Conservation (phyloP, 2,113 vertebrate genomes). For the Cheirogaleus medius region DNA sequence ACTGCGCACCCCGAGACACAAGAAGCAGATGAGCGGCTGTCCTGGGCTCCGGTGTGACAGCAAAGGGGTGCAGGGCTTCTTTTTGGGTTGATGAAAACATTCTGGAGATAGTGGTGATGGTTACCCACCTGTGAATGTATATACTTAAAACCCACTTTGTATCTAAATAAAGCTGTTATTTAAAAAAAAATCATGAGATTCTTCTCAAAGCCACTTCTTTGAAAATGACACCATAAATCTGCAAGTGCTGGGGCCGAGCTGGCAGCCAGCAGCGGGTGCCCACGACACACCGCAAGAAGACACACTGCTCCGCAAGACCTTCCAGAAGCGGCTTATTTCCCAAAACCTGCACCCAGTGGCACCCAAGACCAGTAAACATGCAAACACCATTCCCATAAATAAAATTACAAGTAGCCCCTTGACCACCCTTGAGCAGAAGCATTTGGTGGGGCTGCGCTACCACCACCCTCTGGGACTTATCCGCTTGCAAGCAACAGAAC, state of each 20-base stretch:
- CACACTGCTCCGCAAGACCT: neutral
- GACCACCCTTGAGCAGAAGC: neutral
- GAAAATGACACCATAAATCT: neutral
- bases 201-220: neutral
- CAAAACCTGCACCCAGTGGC: neutral
- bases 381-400: neutral
- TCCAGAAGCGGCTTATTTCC: neutral
- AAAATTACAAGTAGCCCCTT: neutral
- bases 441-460: neutral
- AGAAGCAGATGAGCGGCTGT: neutral
- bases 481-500: neutral
- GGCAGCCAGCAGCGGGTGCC: neutral
- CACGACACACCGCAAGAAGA: too few species aligned
- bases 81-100: neutral
- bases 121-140: neutral
- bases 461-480: neutral
- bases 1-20: neutral
- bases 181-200: neutral
- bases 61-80: neutral
- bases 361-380: neutral
- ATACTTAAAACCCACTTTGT: neutral
- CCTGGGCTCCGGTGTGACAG: too few species aligned
- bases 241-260: too few species aligned
- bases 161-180: neutral
- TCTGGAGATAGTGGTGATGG: neutral